Conservation (phyloP, 30 jellyfish, hydroid and myxozoan genomes). For the Pelagia noctiluca region DNA sequence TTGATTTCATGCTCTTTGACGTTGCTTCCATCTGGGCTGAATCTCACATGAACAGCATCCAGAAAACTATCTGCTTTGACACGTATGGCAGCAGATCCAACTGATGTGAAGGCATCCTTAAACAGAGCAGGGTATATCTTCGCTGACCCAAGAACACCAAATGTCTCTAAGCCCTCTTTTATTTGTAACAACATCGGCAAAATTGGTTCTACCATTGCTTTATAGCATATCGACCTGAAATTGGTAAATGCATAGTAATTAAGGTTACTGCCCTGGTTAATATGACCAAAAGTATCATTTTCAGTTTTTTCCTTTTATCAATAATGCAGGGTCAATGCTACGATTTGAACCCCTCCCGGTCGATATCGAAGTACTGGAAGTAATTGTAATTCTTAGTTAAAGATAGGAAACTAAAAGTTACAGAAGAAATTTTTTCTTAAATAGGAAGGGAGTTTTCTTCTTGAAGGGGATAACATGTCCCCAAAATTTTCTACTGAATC, state of each 20-base stretch:
- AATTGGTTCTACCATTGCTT: not conserved
- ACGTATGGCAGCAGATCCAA: not conserved
- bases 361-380: not conserved
- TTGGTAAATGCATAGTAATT: no score
- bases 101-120: not conserved
- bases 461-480: no score
- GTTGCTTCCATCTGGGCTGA: not conserved
- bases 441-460: no score
- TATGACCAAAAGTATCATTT: not conserved
- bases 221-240: constrained; percentile 23
- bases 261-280: not conserved
- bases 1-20: not conserved
- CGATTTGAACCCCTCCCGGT: not conserved
- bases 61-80: not conserved
- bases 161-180: constrained; percentile 10
- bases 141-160: constrained; percentile 6
- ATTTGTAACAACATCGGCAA: constrained; percentile 8
- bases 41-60: not conserved
- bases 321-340: not conserved
- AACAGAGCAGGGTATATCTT: not conserved
- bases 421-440: no score
- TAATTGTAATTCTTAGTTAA: not conserved
- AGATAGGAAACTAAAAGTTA: not conserved
- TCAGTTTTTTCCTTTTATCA: not conserved
- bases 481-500: not conserved